These are phyloP conservation scores for Coelogynopora nodosa DNA, from an alignment of 2,888 invertebrate genomes.

Conservation along the genomic window DNA sequence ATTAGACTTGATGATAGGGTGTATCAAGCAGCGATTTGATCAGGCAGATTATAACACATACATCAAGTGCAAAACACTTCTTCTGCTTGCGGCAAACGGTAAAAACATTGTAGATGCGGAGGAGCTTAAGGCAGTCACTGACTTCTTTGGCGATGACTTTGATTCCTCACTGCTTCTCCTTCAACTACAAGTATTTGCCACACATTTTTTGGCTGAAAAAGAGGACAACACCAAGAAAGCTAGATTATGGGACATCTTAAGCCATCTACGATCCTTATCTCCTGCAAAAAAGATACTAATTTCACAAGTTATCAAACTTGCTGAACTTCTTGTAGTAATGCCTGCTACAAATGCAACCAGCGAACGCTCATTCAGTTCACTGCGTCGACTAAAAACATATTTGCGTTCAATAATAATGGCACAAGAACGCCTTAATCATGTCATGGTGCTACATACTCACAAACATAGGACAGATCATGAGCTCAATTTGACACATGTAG, in stretches of 20 bases:
- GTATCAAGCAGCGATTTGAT: slow-evolving; percentile 29
- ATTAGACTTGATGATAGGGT: slow-evolving; percentile 19
- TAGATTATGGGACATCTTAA: neutral
- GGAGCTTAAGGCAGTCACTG: slow-evolving; percentile 12
- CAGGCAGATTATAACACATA: slow-evolving; percentile 9
- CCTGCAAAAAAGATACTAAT: neutral
- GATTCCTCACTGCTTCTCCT: slow-evolving; percentile 20
- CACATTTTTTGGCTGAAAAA: slow-evolving; percentile 6
- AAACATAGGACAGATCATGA: slow-evolving; percentile 19
- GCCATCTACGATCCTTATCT: slow-evolving; percentile 24
- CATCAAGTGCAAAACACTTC: slow-evolving; percentile 17
- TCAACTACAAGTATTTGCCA: slow-evolving; percentile 12
- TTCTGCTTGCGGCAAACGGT: slow-evolving; percentile 15
- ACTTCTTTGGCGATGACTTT: slow-evolving; percentile 25
- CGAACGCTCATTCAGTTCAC: slow-evolving; percentile 27
- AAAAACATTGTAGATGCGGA: neutral
- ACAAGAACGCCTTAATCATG: slow-evolving; percentile 25
- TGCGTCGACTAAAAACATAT: slow-evolving; percentile 1
- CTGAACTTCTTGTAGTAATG: slow-evolving; percentile 7
- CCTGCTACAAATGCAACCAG: slow-evolving; percentile 7
- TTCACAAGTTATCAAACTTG: slow-evolving; percentile 28
- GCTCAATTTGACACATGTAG: slow-evolving; percentile 14
- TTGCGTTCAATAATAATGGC: slow-evolving; percentile 10
- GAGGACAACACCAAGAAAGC: slow-evolving; percentile 31
- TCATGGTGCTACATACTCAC: slow-evolving; percentile 20